These are phyloP conservation scores for Xestobium rufovillosum DNA, from an alignment of 2,888 invertebrate species.

Conservation along the genomic window DNA sequence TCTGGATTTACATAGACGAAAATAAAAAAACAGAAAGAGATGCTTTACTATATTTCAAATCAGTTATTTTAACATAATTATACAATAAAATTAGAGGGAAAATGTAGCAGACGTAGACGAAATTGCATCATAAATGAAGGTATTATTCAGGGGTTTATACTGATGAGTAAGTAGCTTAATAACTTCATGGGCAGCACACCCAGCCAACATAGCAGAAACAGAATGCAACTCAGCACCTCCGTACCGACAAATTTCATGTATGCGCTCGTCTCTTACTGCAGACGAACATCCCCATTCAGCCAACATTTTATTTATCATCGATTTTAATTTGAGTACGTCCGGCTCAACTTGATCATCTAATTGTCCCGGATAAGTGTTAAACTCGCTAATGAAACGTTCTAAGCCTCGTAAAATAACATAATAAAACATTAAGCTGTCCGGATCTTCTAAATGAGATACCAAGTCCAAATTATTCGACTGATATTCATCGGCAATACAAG, in stretches of 20 bases:
- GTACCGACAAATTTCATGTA: slow-evolving; percentile 92
- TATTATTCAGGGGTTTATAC: slow-evolving; percentile 93
- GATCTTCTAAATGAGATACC: slow-evolving; percentile 56
- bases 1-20: too few species aligned
- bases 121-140: slow-evolving; percentile 91
- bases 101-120: slow-evolving; percentile 78
- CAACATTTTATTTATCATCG: slow-evolving; percentile 58
- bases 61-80: too few species aligned
- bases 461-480: slow-evolving; percentile 43
- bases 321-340: slow-evolving; percentile 82
- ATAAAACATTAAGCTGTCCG: slow-evolving; percentile 80
- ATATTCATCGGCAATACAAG: slow-evolving; percentile 75
- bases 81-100: slow-evolving; percentile 51
- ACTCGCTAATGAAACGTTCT: slow-evolving; percentile 82
- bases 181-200: slow-evolving; percentile 91
- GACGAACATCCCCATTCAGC: slow-evolving; percentile 80
- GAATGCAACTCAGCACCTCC: slow-evolving; percentile 94
- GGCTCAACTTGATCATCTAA: slow-evolving; percentile 78
- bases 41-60: too few species aligned
- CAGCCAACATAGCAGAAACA: slow-evolving; percentile 78
- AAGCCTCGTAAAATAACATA: slow-evolving; percentile 87
- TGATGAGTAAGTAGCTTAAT: slow-evolving; percentile 94
- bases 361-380: slow-evolving; percentile 84
- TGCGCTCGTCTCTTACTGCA: slow-evolving; percentile 74
- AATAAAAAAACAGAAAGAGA: too few species aligned